phyloP scores from a whole-genome alignment of 2,888 invertebrate genomes.

The Fragum whitleyi region DNA sequence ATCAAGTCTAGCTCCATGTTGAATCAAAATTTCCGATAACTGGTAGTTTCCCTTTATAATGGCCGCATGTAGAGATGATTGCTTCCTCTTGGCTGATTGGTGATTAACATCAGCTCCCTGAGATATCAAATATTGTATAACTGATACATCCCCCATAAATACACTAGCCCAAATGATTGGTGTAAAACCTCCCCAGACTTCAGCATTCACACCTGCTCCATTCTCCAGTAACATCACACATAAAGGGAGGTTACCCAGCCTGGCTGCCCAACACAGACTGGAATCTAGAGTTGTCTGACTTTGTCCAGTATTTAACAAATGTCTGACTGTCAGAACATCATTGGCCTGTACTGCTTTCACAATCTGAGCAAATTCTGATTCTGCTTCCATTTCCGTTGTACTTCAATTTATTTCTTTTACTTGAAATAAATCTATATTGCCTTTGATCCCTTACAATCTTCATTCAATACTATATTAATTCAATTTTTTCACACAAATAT shows the following conservation, averaged over 20 bases:
- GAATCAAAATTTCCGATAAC: conserved; percentile 54
- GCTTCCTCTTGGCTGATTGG: conserved; percentile 63
- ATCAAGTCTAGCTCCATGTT: conserved; percentile 66
- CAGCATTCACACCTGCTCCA: conserved; percentile 66
- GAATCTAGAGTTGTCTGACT: conserved; percentile 64
- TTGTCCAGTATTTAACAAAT: conserved; percentile 48
- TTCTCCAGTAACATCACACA: conserved; percentile 53
- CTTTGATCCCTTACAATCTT: too few relatives aligned
- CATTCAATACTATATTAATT: too few relatives aligned
- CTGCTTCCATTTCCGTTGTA: conserved; percentile 23
- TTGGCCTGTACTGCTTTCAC: conserved; percentile 61
- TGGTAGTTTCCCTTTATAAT: conserved; percentile 64
- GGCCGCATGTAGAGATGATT: conserved; percentile 72
- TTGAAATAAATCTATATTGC: not conserved
- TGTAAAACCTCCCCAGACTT: conserved; percentile 71
- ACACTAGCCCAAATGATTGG: conserved; percentile 72
- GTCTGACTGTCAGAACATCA: conserved; percentile 41
- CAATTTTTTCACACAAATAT: not conserved
- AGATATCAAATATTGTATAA: conserved; percentile 58
- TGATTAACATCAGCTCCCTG: conserved; percentile 66
- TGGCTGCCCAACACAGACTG: conserved; percentile 71
- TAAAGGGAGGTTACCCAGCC: conserved; percentile 66
- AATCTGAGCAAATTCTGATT: conserved; percentile 21
- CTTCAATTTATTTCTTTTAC: not conserved
- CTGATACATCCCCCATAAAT: conserved; percentile 61